A percentile compares a stretch with the other conserved stretches of the same genome.
Conservation (phyloP, 2,888 invertebrate species). For the Apantesis nais region DNA sequence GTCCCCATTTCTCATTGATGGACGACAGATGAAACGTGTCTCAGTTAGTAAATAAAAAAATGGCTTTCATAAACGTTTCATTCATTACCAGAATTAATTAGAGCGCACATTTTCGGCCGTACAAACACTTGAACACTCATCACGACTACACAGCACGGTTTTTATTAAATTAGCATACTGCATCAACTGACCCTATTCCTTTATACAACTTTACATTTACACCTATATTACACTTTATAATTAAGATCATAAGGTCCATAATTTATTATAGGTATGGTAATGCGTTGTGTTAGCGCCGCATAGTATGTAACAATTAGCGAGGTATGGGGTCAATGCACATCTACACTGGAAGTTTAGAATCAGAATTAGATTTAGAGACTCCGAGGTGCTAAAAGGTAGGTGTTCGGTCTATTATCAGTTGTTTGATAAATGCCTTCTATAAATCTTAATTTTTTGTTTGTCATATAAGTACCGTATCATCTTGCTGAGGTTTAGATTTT, state of each 20-base stretch:
- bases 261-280: slow-evolving; percentile 12
- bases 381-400: slow-evolving; percentile 4
- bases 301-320: slow-evolving; percentile 41
- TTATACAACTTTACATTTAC: slow-evolving; percentile 19
- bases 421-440: background rate
- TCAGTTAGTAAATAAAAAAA: background rate
- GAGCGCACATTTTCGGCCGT: slow-evolving; percentile 28
- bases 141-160: slow-evolving; percentile 42
- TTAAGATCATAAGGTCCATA: slow-evolving; percentile 30
- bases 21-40: background rate
- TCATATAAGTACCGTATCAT: background rate
- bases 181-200: slow-evolving; percentile 61
- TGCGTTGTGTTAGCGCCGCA: slow-evolving; percentile 19
- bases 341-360: slow-evolving; percentile 36
- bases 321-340: slow-evolving; percentile 50
- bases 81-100: slow-evolving; percentile 30
- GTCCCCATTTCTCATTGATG: background rate
- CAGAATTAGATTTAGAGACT: slow-evolving; percentile 37
- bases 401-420: background rate
- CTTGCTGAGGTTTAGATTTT: background rate
- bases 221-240: background rate
- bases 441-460: background rate
- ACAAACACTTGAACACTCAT: slow-evolving; percentile 19
- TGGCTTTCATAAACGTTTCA: background rate
- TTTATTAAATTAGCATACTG: slow-evolving; percentile 71